These are phyloP conservation scores for Bicyclus anynana DNA, from an alignment of 1,140 invertebrate species.

Conservation along the genomic window DNA sequence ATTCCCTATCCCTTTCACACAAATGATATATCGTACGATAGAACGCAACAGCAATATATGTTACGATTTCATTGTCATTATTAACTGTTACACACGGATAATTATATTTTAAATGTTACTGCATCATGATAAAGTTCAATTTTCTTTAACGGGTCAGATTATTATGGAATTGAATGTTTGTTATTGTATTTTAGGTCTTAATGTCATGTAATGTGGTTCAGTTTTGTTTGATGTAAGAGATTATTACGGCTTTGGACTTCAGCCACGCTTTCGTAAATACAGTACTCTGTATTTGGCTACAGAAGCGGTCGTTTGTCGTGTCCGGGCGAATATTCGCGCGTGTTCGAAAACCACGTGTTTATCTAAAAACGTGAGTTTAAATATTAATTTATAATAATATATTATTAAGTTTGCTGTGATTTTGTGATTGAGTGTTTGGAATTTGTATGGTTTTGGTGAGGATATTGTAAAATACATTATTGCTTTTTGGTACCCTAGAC, in stretches of 20 bases:
- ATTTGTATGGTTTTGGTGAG: background rate
- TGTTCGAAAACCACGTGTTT: conserved; percentile 37
- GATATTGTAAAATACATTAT: background rate
- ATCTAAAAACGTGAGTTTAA: conserved; percentile 36
- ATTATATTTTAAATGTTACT: conserved; percentile 33
- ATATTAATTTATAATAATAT: background rate
- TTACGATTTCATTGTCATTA: conserved; percentile 41
- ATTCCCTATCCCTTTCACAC: conserved; percentile 31
- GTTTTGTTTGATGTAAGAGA: conserved; percentile 12
- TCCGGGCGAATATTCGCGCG: conserved; percentile 18
- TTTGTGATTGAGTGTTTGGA: background rate
- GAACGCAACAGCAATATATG: conserved; percentile 42
- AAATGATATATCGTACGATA: conserved; percentile 21
- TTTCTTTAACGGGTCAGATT: background rate
- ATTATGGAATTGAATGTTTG: conserved; percentile 1
- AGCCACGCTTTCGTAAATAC: conserved; percentile 24
- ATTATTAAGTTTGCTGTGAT: background rate
- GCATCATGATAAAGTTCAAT: conserved; percentile 28
- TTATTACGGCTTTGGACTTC: conserved; percentile 32
- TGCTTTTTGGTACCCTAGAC: too few species aligned
- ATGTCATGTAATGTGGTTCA: conserved; percentile 22
- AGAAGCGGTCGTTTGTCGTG: conserved; percentile 16
- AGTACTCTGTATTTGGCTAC: conserved; percentile 28
- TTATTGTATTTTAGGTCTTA: conserved; percentile 34
- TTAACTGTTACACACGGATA: conserved; percentile 25